These are phyloP conservation scores for Ctenopoma multispine DNA, from an alignment of 2,797 vertebrate genomes.

Conservation along the genomic window DNA sequence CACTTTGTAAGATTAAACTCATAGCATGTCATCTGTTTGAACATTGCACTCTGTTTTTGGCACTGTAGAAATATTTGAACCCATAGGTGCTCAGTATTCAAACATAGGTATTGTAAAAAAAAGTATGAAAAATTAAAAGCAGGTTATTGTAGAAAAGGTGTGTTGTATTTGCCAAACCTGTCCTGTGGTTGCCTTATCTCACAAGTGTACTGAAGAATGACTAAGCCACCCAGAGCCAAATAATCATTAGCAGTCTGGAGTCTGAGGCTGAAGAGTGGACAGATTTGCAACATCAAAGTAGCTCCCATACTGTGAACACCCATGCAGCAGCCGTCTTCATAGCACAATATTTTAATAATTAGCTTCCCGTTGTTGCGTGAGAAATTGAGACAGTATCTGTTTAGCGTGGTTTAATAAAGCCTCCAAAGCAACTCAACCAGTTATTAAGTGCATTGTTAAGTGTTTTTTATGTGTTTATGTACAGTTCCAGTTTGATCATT, in stretches of 20 bases:
- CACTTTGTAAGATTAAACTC: constrained; percentile 57
- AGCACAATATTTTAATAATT: constrained; percentile 81
- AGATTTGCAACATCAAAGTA: constrained; percentile 78
- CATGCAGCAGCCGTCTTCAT: constrained; percentile 67
- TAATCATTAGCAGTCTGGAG: constrained; percentile 77
- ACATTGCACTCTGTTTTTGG: constrained; percentile 1
- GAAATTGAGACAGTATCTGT: constrained; percentile 75
- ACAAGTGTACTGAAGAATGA: constrained; percentile 58
- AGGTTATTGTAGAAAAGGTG: constrained; percentile 23
- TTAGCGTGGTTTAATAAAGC: constrained; percentile 59
- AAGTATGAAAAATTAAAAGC: constrained; percentile 39
- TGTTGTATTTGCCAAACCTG: constrained; percentile 55
- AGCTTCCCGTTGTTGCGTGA: constrained; percentile 75
- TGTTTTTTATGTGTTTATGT: constrained; percentile 70
- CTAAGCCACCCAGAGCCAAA: constrained; percentile 71
- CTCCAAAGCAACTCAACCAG: constrained; percentile 62
- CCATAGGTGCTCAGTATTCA: background rate
- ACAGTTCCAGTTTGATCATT: constrained; percentile 75
- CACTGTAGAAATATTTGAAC: background rate
- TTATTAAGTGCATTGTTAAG: constrained; percentile 68
- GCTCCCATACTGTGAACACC: constrained; percentile 70
- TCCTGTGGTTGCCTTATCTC: constrained; percentile 62
- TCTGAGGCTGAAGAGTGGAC: constrained; percentile 73
- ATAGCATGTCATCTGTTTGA: constrained; percentile 26
- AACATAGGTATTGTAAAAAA: constrained; percentile 15